Evolutionary conservation across 2,113 vertebrate species (phyloP).

Genomic region (Epinephelus moara): DNA sequence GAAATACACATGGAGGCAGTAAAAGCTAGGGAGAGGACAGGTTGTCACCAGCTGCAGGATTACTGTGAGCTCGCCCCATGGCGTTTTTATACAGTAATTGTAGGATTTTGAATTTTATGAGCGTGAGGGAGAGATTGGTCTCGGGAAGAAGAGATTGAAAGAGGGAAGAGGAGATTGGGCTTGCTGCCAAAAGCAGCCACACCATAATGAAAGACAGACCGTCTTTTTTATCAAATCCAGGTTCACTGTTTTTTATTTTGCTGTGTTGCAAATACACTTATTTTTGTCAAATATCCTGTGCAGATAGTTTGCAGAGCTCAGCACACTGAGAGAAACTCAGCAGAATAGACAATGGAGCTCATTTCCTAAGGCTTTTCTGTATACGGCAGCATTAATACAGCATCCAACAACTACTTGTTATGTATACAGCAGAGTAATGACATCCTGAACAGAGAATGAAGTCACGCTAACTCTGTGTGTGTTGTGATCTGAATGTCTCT

Average conservation of each 20-base stretch:
- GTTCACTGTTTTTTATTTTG: conserved; percentile 19
- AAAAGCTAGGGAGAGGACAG: conserved; percentile 42
- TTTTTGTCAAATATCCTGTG: conserved; percentile 57
- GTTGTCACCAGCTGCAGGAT: conserved; percentile 66
- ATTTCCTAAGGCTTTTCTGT: conserved; percentile 14
- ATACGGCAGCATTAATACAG: too few relatives aligned
- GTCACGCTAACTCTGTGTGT: too few relatives aligned
- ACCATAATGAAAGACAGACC: conserved; percentile 53
- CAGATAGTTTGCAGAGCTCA: conserved; percentile 8
- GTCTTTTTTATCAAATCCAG: conserved; percentile 42
- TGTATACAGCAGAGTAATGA: too few relatives aligned
- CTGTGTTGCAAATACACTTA: conserved; percentile 17
- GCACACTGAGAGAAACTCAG: conserved; percentile 14
- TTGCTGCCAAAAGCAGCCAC: conserved; percentile 56
- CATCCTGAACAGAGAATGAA: too few relatives aligned
- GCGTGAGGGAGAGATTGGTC: conserved; percentile 48
- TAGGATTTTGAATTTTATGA: conserved; percentile 69
- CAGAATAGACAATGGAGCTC: conserved; percentile 21
- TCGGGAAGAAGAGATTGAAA: conserved; percentile 55
- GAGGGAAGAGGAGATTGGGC: conserved; percentile 57
- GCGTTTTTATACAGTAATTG: conserved; percentile 64
- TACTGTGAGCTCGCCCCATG: conserved; percentile 34
- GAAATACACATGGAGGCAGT: conserved; percentile 54
- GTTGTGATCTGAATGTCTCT: too few relatives aligned
- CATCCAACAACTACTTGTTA: too few relatives aligned